Base-by-base conservation (phyloP, 23 tunicate genomes). In the Halocynthia roretzi region DNA sequence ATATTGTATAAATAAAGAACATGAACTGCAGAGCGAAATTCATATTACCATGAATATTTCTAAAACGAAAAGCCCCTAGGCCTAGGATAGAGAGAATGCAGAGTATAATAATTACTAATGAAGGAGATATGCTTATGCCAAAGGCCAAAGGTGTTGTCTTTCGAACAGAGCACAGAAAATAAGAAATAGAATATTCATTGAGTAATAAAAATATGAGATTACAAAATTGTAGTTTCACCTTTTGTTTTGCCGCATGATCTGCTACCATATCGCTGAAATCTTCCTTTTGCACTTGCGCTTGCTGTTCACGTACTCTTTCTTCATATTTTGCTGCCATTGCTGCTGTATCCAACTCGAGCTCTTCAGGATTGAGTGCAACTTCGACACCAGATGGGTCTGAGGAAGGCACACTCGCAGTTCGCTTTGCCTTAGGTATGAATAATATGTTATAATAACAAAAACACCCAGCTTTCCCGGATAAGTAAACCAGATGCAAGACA, bases 191-290 rank as follows among this genome's bases (percentile, higher is more conserved):
- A 50, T 71, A 12, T 60, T 23, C 63, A 50, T 71, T 71, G 58
- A 60, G 52, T 31, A 31, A 1, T 31, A 31, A 31, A 31, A 31
- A 31, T 31, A 1, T 4, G 4, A 31, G 44, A 0, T 31, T 31
- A 31, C 44, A 31, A 31, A 31, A 31, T 31, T 31, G 44, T 4
- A 31, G 44, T 31, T 31, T 67, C 4, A 85, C 92, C 85, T 91
- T 91, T 55, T 91, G 97, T 72, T 86, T 91, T 7, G 97, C 97
- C 0, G 90, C 91, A 56, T 95, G 99, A n/a, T 95, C 99, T 7
- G 96, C 91, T 49, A 95, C 95, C 92, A 95, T 83, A 83, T 95
- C 99, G 78, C 96, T 89, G 72, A 95, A 95, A 68, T 87, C 94
- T 62, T 90, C 93, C 58, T 84, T 84, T 71, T 84, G 80, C 6